phyloP scores from a whole-genome alignment of 2,113 vertebrate genomes.

The Archocentrus centrarchus region DNA sequence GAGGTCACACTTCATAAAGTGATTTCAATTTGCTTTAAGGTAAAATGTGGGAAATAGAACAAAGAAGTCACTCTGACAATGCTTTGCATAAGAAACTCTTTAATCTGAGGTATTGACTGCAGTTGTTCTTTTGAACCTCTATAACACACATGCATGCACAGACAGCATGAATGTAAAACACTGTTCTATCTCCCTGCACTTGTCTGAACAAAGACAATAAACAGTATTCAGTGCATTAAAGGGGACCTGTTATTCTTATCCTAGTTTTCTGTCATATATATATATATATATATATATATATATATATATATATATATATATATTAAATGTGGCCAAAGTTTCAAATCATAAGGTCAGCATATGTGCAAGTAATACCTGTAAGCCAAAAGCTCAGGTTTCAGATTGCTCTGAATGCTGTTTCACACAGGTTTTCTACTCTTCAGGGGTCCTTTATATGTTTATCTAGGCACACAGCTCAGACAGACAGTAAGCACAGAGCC shows the following conservation, averaged over 20 bases:
- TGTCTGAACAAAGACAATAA: constrained; percentile 25
- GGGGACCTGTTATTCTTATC: not conserved
- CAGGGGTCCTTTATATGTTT: not conserved
- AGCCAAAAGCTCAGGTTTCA: no score
- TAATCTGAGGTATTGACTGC: constrained; percentile 69
- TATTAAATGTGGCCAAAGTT: not conserved
- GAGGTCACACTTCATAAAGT: not conserved
- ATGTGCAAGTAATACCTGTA: no score
- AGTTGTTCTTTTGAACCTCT: constrained; percentile 47
- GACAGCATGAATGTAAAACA: constrained; percentile 40
- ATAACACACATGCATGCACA: constrained; percentile 32
- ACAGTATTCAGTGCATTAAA: constrained; percentile 13
- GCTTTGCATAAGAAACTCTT: constrained; percentile 50
- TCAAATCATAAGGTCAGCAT: not conserved
- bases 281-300: no score
- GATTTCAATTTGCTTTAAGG: not conserved
- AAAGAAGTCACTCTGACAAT: not conserved
- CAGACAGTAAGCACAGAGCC: not conserved
- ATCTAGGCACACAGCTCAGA: not conserved
- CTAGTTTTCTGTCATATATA: not conserved
- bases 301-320: not conserved
- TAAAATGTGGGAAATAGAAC: not conserved
- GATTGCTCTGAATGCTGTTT: not conserved
- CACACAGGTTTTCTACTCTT: not conserved
- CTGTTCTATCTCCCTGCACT: constrained; percentile 21